Evolutionary conservation across 2,113 vertebrate species (phyloP).

Genomic region (Coregonus clupeaformis): DNA sequence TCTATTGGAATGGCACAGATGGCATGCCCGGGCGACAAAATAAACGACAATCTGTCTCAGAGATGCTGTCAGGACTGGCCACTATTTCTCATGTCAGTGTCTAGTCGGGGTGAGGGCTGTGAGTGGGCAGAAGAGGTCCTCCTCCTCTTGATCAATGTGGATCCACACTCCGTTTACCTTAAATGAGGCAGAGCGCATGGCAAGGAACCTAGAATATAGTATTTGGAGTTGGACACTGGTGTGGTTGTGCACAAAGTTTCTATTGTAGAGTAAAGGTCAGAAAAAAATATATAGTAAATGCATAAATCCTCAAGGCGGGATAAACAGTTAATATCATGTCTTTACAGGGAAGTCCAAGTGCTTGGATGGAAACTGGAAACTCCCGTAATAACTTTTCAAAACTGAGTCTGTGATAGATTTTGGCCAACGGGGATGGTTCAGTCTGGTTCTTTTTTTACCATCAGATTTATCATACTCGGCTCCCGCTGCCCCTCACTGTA

Average conservation of each 20-base stretch:
- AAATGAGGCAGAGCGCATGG: conserved; percentile 64
- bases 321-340: not conserved
- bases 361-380: no score
- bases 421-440: no score
- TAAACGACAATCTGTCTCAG: conserved; percentile 76
- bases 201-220: conserved; percentile 68
- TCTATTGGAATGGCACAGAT: conserved; percentile 78
- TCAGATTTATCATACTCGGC: no score
- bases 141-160: conserved; percentile 61
- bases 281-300: not conserved
- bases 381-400: no score
- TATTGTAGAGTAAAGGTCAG: not conserved
- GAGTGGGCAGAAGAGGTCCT: conserved; percentile 67
- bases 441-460: no score
- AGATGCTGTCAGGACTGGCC: conserved; percentile 68
- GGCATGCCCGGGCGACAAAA: conserved; percentile 73
- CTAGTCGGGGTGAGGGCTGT: conserved; percentile 57
- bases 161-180: conserved; percentile 66
- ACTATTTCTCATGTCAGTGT: conserved; percentile 66
- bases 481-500: no score
- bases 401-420: no score
- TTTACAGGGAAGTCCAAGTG: not conserved
- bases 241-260: not conserved
- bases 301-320: not conserved
- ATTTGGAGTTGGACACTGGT: not conserved